phyloP scores from a whole-genome alignment of 2,888 invertebrate species.

The Lasioglossum leucozonium region DNA sequence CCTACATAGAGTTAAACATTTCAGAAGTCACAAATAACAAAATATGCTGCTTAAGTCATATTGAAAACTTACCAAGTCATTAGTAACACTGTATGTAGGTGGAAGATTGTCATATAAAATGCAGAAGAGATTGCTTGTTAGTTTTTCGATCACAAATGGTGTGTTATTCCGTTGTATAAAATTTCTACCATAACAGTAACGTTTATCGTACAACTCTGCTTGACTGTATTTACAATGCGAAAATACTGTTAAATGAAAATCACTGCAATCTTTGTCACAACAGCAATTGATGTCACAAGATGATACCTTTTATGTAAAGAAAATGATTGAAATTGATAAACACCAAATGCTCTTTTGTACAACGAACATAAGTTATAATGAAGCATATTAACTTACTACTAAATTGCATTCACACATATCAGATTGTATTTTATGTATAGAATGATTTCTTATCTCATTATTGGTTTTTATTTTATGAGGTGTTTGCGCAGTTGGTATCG shows the following conservation, averaged over 20 bases:
- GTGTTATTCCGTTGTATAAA: conserved; percentile 86
- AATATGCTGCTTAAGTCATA: conserved; percentile 36
- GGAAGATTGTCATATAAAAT: conserved; percentile 87
- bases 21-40: conserved; percentile 29
- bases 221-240: conserved; percentile 86
- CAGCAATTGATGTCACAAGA: conserved; percentile 94
- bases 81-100: conserved; percentile 75
- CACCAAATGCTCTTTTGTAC: background rate
- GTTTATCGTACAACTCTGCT: conserved; percentile 79
- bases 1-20: conserved; percentile 60
- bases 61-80: conserved; percentile 53
- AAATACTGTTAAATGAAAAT: conserved; percentile 87
- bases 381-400: conserved; percentile 81
- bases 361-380: conserved; percentile 2
- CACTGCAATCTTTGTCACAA: conserved; percentile 91
- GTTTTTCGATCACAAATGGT: conserved; percentile 80
- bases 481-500: conserved; percentile 29
- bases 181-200: conserved; percentile 86
- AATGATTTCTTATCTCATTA: conserved; percentile 37
- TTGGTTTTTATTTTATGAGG: conserved; percentile 21
- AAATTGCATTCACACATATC: conserved; percentile 87
- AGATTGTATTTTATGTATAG: conserved; percentile 68
- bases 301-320: conserved; percentile 80
- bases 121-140: conserved; percentile 86
- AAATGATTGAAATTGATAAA: conserved; percentile 33